Evolutionary conservation across 2,797 vertebrate genomes (phyloP).

Genomic region (Xiphorhynchus erythropygius): DNA sequence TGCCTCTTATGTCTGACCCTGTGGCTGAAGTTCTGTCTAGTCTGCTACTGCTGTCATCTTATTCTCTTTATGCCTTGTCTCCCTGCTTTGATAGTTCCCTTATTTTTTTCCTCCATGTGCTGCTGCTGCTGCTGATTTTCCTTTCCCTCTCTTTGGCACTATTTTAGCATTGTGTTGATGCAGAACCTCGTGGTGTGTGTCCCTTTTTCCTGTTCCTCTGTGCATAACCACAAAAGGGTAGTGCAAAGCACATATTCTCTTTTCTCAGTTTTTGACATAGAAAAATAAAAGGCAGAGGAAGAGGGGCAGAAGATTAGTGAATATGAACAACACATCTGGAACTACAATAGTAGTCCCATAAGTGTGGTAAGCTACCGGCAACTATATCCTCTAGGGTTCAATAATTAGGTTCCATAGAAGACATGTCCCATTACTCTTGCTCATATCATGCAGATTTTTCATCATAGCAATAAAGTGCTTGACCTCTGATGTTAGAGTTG

Average conservation of each 20-base stretch:
- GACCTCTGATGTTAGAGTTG: neutral
- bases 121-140: neutral
- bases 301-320: neutral
- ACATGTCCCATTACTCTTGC: neutral
- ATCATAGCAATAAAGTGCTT: neutral
- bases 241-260: neutral
- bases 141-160: neutral
- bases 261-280: neutral
- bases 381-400: neutral
- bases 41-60: neutral
- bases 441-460: neutral
- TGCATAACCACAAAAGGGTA: neutral
- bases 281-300: rapidly evolving
- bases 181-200: neutral
- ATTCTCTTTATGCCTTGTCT: neutral
- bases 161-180: neutral
- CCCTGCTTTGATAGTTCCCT: neutral
- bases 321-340: neutral
- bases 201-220: neutral
- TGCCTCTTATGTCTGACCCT: rapidly evolving
- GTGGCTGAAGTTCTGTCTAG: neutral
- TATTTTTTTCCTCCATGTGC: neutral
- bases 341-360: neutral
- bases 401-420: neutral
- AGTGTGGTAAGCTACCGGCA: neutral